phyloP scores from a whole-genome alignment of 2,113 vertebrate species.

The Crypturellus undulatus region DNA sequence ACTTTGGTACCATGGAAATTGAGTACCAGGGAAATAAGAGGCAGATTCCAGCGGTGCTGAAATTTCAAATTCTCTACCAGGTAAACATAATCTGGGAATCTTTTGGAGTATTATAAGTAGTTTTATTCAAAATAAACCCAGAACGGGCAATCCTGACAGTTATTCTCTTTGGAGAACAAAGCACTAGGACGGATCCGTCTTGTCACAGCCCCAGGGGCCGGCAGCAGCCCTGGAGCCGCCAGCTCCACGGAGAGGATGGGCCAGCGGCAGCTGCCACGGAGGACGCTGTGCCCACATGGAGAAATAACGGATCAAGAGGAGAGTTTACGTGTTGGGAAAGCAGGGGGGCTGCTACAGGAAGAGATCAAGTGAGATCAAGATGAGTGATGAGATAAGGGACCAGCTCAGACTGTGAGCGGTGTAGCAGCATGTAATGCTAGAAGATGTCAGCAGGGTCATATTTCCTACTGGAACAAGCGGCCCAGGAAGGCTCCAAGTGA shows the following conservation, averaged over 20 bases:
- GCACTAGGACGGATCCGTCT: neutral
- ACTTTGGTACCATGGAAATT: slow-evolving; percentile 9
- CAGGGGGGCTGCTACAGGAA: neutral
- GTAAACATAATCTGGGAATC: slow-evolving; percentile 20
- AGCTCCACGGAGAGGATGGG: neutral
- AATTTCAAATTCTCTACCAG: slow-evolving; percentile 55
- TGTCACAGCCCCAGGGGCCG: neutral
- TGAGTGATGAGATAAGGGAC: neutral
- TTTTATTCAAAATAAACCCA: slow-evolving; percentile 36
- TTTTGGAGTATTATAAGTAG: neutral
- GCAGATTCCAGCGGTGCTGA: slow-evolving; percentile 22
- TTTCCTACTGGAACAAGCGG: neutral
- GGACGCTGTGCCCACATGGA: neutral
- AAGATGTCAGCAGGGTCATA: neutral
- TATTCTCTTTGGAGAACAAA: neutral
- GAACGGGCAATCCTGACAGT: neutral
- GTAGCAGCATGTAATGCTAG: slow-evolving; percentile 19
- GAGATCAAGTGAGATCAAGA: neutral
- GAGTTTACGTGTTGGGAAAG: neutral
- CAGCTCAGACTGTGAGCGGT: neutral
- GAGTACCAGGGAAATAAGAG: slow-evolving; percentile 33
- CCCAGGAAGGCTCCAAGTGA: neutral
- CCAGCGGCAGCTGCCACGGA: neutral
- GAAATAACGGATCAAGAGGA: neutral
- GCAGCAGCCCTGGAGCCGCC: neutral